Evolutionary conservation across 30 jellyfish, hydroid and myxozoan species (phyloP), one percentile per base, ranked within the genome.

Genomic region (Aurelia sp.): DNA sequence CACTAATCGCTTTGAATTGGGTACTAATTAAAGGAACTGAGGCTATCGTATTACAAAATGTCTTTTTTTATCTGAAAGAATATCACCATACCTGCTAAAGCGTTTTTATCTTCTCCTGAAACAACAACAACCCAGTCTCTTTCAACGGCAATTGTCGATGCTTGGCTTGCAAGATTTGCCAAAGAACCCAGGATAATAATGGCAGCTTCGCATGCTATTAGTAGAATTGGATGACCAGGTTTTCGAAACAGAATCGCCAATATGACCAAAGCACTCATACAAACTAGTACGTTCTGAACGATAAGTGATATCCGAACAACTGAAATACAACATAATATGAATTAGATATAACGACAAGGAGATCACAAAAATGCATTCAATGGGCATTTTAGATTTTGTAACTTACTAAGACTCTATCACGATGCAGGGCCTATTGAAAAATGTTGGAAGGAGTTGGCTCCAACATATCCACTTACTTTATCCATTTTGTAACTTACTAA

Each of bases 51-150:
- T 27, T 27, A 27, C 2, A 27, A 27, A 27, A 27, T 27, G 33
- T 27, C 33, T 27, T 2, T 27, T 27, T 27, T 27, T 27, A 40
- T 40, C 17, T 44, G 55, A 44, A 44, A 44, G 0, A 75, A 44
- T 12, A 52, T 8, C 13, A 3, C 8, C 78, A 48, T 67, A 78
- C 94, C 94, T 17, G 99, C 98, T 40, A 95, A 59, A 4, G 55
- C 61, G 73, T 90, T 95, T 65, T 79, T 71, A 68, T 95, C 97
- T 4, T 74, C 96, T 12, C 48, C 81, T 40, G 97, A 35, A 17
- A 95, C 88, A 55, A 95, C 99, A 69, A 95, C 97, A 67, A 95
- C 94, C 99, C 99, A 95, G 66, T 95, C 99, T 51, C 76, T 80
- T 55, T 92, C 94, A 13, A 95, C 48, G 8, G 99, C 94, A n/a